Percentiles rank a stretch among this genome's conserved stretches.
These are phyloP conservation scores for Cordilura impudica DNA, from an alignment of 2,888 invertebrate genomes.

Conservation along the genomic window DNA sequence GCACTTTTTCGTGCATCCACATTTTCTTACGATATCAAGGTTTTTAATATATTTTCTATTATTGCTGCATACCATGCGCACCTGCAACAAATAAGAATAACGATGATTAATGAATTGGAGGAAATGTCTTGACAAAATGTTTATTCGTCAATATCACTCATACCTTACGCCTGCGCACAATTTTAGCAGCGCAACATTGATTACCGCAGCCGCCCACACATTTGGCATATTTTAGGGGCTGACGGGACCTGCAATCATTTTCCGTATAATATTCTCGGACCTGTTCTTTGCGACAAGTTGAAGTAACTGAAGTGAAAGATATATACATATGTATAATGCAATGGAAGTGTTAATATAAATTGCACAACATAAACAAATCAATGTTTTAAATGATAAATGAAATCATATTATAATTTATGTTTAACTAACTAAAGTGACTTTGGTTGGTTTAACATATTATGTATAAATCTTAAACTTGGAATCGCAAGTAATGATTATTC, in stretches of 20 bases:
- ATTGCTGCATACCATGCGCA: slow-evolving; percentile 93
- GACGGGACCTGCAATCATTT: slow-evolving; percentile 92
- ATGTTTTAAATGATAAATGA: too few relatives aligned
- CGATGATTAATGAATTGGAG: not conserved
- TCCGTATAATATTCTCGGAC: slow-evolving; percentile 94
- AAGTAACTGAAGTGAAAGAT: slow-evolving; percentile 81
- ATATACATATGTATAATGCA: too few relatives aligned
- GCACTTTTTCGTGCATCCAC: slow-evolving; percentile 96
- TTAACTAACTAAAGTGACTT: too few relatives aligned
- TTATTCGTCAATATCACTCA: slow-evolving; percentile 41
- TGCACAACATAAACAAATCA: too few relatives aligned
- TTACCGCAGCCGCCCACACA: slow-evolving; percentile 90
- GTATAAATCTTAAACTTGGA: too few relatives aligned
- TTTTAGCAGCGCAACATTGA: slow-evolving; percentile 93
- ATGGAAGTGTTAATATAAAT: too few relatives aligned
- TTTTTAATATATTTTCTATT: slow-evolving; percentile 96
- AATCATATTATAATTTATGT: too few relatives aligned
- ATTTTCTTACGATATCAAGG: slow-evolving; percentile 96
- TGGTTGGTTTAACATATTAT: too few relatives aligned
- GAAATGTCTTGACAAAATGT: not conserved
- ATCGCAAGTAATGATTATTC: too few relatives aligned
- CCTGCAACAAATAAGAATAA: slow-evolving; percentile 78
- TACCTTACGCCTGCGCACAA: slow-evolving; percentile 96
- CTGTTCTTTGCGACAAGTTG: slow-evolving; percentile 92
- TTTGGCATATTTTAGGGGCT: slow-evolving; percentile 93